phyloP scores from a whole-genome alignment of 2,113 vertebrate species.

The Eretmodus cyanostictus region DNA sequence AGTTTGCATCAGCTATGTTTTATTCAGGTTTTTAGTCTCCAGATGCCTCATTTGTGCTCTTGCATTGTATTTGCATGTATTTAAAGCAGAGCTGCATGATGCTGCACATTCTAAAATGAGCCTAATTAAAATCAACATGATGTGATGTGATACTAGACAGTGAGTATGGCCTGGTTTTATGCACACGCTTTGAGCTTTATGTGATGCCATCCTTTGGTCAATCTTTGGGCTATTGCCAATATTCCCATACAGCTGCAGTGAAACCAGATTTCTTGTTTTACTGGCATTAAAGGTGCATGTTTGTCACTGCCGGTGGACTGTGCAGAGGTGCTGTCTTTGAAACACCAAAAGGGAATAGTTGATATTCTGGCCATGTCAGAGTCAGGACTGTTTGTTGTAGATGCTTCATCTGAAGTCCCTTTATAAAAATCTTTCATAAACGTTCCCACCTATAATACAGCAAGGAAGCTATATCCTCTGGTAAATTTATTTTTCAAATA shows the following conservation, averaged over 20 bases:
- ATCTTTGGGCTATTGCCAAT: not conserved
- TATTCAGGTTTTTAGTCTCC: conserved; percentile 35
- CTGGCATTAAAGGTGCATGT: not conserved
- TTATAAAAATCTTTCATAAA: not conserved
- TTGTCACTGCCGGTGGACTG: not conserved
- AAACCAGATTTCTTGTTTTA: not conserved
- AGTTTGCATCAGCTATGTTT: conserved; percentile 24
- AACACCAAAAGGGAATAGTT: not conserved
- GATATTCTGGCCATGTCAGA: not conserved
- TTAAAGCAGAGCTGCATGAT: conserved; percentile 18
- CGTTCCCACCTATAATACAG: not conserved
- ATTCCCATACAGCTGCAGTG: not conserved
- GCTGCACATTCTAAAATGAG: conserved; percentile 8
- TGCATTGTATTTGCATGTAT: conserved; percentile 7
- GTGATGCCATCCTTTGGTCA: not conserved
- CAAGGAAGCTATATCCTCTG: not conserved
- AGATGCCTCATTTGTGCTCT: conserved; percentile 35
- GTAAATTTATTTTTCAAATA: not conserved
- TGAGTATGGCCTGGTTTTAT: not conserved
- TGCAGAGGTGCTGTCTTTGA: not conserved
- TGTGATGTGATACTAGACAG: not conserved
- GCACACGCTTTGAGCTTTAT: not conserved
- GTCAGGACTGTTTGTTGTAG: not conserved
- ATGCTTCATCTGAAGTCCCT: not conserved
- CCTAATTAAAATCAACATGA: conserved; percentile 24